Percentiles rank a stretch among this genome's conserved stretches.
Conservation (phyloP, 2,113 vertebrate species). For the Petrocephalus microphthalmus region DNA sequence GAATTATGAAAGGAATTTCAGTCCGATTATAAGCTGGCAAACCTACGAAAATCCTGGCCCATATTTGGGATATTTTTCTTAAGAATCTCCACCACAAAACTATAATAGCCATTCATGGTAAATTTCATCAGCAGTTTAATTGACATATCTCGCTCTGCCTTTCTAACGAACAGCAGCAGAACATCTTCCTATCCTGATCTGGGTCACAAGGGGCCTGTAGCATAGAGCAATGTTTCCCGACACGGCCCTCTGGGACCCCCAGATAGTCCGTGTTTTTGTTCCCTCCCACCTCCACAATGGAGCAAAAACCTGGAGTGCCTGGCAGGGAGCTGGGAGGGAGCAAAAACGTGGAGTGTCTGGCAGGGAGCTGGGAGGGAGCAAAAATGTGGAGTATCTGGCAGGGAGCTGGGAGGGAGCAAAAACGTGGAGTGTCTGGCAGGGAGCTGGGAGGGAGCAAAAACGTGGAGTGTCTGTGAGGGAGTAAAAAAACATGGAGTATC, state of each 20-base stretch:
- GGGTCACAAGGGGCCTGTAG: not conserved
- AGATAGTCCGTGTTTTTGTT: not conserved
- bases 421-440: not conserved
- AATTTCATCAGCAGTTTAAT: not conserved
- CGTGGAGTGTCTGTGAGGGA: not conserved
- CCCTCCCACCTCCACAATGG: not conserved
- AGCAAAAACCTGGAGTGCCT: not conserved
- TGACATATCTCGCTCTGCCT: not conserved
- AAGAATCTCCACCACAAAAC: not conserved
- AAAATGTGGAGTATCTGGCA: not conserved
- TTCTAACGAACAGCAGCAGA: not conserved
- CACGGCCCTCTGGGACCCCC: no score
- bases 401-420: not conserved
- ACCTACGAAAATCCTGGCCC: no score
- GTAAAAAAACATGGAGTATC: not conserved
- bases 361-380: not conserved
- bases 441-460: not conserved
- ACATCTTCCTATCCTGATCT: not conserved
- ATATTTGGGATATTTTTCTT: no score
- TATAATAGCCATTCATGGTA: not conserved
- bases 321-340: not conserved
- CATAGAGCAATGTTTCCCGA: not conserved
- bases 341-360: not conserved
- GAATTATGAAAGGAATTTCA: no score
- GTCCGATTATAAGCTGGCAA: no score